Conservation (phyloP, 53 echinoderm and acorn worm species). For the Temnopleurus reevesii region DNA sequence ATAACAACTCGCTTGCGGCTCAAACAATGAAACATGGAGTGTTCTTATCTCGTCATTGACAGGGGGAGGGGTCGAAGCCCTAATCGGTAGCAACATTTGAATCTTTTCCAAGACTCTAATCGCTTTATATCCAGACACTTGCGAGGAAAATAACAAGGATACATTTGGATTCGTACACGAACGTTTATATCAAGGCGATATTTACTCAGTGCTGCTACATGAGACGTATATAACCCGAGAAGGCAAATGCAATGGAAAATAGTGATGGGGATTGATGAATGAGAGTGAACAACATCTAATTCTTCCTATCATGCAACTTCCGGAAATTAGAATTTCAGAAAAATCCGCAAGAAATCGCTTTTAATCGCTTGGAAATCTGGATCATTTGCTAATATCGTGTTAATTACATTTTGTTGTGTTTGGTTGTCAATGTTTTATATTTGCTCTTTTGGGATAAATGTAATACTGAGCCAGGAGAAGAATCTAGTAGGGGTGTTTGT, state of each 20-base stretch:
- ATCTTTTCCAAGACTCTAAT: no score
- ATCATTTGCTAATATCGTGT: background rate
- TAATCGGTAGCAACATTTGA: background rate
- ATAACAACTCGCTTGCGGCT: background rate
- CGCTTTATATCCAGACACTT: background rate
- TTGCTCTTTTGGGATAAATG: background rate
- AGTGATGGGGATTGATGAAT: no score
- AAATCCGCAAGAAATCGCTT: background rate
- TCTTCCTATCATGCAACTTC: conserved; percentile 7
- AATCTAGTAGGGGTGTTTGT: background rate
- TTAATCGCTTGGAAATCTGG: background rate
- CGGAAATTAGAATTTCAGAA: background rate
- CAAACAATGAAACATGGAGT: background rate
- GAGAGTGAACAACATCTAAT: no score
- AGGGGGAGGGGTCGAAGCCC: conserved; percentile 49
- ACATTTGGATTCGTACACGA: background rate
- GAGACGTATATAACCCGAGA: no score
- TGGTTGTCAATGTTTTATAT: background rate
- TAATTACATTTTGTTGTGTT: background rate
- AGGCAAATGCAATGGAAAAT: no score
- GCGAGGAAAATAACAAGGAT: conserved; percentile 1
- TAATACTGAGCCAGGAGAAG: background rate
- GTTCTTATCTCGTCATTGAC: conserved; percentile 33
- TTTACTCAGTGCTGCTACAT: background rate
- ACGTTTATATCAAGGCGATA: conserved; percentile 22